Evolutionary conservation across 1,140 invertebrate genomes (phyloP), one percentile per base, ranked within the genome.

Genomic region (Micrasema longulum): DNA sequence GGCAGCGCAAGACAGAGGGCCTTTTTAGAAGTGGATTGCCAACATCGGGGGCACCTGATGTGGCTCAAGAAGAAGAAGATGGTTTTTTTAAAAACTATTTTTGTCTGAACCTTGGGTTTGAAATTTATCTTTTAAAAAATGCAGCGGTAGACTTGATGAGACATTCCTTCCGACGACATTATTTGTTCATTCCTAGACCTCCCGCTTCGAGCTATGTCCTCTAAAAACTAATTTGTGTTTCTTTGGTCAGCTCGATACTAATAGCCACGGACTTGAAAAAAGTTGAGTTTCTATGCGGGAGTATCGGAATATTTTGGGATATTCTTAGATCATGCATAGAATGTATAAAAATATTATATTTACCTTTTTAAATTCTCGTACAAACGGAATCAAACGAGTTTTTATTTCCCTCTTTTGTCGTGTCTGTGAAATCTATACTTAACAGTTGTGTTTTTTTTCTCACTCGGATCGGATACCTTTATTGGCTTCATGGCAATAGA

Each of bases 201-300:
- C 55, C 55, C 55, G 55, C 55, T 38, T 60, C 22, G 55, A 60
- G 41, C 14, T n/a, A 20, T 60, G 55, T 60, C 55, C 55, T 41
- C 55, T 14, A 41, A 18, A 35, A 60, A 18, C 36, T 16, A 31
- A 22, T 60, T 60, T 41, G 55, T 41, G n/a, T 57, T 35, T 35
- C 36, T 20, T 31, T 16, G 36, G 36, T 60, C 36, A 20, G 16
- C 22, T 2, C n/a, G 36, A 60, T 60, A 16, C 18, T 16, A 60
- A 23, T 31, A 31, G 26, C 7, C n/a, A n/a, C n/a, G n/a, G n/a
- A n/a, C n/a, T 4, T 31, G 26, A 31, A 31, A 31, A n/a, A 60
- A 60, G 36, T 12, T 41, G 41, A 7, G 26, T 38, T 41, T 60
- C 55, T 60, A 60, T 23, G 55, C 55, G 55, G 55, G 55, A 60